Conservation (phyloP, 1,140 invertebrate genomes). For the Melanaphis sacchari region DNA sequence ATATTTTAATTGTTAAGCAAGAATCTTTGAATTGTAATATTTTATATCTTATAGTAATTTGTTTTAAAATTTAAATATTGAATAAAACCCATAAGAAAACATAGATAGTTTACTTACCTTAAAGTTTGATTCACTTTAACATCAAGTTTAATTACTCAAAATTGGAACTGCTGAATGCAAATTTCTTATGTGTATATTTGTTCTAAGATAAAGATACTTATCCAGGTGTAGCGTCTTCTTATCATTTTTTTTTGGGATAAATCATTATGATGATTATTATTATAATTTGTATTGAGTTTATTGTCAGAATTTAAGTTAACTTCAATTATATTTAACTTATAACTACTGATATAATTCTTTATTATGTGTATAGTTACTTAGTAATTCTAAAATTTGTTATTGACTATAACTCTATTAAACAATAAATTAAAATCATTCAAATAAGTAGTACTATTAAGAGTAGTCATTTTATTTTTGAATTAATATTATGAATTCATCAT, state of each 20-base stretch:
- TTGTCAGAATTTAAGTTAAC: neutral
- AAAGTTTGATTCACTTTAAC: neutral
- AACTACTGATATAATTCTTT: neutral
- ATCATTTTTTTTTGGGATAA: no score
- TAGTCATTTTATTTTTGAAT: neutral
- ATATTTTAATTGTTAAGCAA: no score
- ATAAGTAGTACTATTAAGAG: neutral
- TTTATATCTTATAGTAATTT: no score
- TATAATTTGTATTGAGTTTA: no score
- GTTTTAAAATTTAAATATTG: neutral
- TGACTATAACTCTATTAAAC: neutral
- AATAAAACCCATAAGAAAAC: neutral
- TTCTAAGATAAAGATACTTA: no score
- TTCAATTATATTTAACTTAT: neutral
- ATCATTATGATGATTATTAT: no score
- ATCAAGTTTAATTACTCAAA: neutral
- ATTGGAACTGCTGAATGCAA: neutral
- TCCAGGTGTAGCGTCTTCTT: no score
- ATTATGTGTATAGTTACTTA: neutral
- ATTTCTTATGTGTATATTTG: neutral
- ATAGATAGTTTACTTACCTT: neutral
- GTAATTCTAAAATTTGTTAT: neutral
- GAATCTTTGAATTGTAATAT: no score
- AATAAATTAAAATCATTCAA: neutral
- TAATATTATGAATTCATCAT: neutral